Conservation (phyloP, 2,888 invertebrate genomes). For the Molanna angustata region DNA sequence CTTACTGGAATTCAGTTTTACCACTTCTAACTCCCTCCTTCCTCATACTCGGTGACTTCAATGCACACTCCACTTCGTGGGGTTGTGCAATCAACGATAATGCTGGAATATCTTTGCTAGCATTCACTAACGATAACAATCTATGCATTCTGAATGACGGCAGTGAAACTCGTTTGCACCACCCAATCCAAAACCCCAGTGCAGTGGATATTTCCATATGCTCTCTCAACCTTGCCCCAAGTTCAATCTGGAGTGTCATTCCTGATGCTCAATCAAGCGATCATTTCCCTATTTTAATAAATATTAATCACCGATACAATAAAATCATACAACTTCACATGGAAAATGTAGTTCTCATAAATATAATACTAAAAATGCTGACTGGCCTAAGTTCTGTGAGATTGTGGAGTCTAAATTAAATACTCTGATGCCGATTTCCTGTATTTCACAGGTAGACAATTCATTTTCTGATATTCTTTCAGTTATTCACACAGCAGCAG, state of each 20-base stretch:
- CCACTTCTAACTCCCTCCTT: neutral
- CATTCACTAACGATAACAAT: neutral
- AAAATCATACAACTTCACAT: neutral
- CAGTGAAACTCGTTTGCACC: neutral
- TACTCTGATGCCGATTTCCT: neutral
- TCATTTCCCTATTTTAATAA: neutral
- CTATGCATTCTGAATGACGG: neutral
- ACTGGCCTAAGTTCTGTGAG: neutral
- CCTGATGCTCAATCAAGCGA: neutral
- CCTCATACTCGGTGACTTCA: conserved; percentile 1
- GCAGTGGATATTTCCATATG: neutral
- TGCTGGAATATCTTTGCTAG: neutral
- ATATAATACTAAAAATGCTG: neutral
- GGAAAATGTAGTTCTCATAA: neutral
- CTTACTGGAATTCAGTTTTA: neutral
- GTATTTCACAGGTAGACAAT: neutral
- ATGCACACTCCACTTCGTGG: conserved; percentile 3
- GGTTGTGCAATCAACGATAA: neutral
- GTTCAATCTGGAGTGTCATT: neutral
- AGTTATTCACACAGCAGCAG: neutral
- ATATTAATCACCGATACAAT: neutral
- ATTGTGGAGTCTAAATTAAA: neutral
- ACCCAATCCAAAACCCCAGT: neutral
- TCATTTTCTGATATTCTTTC: neutral
- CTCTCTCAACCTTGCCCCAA: neutral